Evolutionary conservation across 1,140 invertebrate species (phyloP), one percentile per base, ranked within the genome.

Genomic region (Bombus terrestris): DNA sequence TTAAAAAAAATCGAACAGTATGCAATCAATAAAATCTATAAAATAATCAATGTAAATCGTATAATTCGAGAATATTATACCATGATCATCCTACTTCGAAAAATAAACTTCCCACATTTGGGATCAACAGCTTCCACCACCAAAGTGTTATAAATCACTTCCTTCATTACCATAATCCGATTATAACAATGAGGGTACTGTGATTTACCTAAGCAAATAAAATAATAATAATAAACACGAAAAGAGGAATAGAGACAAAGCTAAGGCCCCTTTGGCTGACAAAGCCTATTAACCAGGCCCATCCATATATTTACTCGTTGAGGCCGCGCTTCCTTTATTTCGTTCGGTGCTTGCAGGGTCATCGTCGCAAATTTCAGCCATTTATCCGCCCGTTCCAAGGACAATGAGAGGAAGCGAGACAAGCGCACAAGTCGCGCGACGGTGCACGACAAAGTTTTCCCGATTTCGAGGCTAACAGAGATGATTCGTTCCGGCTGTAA

Each of bases 401-500:
- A 91, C 88, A 92, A 89, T 83, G 64, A 81, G 79, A 47, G 69
- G 79, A 47, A 73, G 64, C 32, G 64, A 73, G 39, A 37, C 12
- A 32, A 43, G 68, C 74, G 81, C 83, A 82, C 76, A 86, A 88
- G 89, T 92, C 89, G 87, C 86, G 87, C 89, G 91, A 90, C 89
- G 64, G 68, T 87, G 78, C 81, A 90, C 41, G 74, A 77, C 68
- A 80, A 91, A 92, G 88, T 94, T 94, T 94, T 85, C 89, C 90
- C 90, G 92, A 93, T 94, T 93, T 92, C 76, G 53, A 41, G 43
- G 81, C 83, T 88, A 91, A 90, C 87, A 90, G 86, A 81, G 78
- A 68, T 82, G 81, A 94, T 94, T 94, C 92, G 94, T 94, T 93
- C 87, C 93, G 92, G 92, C 89, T 90, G 90, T 94, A 93, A 94